A percentile compares a stretch with the other conserved stretches of the same genome.
These are phyloP conservation scores for Eristalis intricaria DNA, from an alignment of 2,888 invertebrate species.

Conservation along the genomic window DNA sequence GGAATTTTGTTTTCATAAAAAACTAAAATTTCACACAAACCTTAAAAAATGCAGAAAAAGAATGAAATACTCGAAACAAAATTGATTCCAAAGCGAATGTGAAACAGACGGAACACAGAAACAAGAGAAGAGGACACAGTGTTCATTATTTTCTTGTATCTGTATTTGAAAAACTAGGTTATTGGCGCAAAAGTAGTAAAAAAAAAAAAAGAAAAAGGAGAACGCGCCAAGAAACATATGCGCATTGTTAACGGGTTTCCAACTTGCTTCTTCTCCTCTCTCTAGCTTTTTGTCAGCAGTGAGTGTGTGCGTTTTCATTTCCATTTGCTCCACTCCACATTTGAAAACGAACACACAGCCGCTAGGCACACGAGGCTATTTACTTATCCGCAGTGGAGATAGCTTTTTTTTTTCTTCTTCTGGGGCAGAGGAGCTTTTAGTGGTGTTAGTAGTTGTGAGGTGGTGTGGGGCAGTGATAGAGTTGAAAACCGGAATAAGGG, in stretches of 20 bases:
- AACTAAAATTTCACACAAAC: constrained; percentile 7
- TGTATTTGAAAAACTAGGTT: constrained; percentile 69
- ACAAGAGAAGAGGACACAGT: constrained; percentile 19
- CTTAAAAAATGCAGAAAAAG: background rate
- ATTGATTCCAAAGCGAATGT: background rate
- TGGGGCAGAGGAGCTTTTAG: constrained; percentile 5
- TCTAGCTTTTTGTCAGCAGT: constrained; percentile 23
- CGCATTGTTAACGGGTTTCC: constrained; percentile 69
- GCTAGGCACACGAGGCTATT: background rate
- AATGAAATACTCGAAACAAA: background rate
- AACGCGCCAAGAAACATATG: constrained; percentile 67
- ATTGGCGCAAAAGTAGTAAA: constrained; percentile 73
- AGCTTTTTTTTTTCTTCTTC: constrained; percentile 14
- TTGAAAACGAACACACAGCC: constrained; percentile 8
- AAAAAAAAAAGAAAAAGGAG: constrained; percentile 65
- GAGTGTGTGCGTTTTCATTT: background rate
- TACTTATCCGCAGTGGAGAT: background rate
- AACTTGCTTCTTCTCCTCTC: constrained; percentile 61
- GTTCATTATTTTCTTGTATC: constrained; percentile 16
- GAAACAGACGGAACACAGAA: constrained; percentile 5
- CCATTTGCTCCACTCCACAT: constrained; percentile 25
- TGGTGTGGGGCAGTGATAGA: background rate
- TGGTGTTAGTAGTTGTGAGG: background rate
- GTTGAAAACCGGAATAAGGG: constrained; percentile 19
- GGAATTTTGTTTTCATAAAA: background rate